phyloP scores from a whole-genome alignment of 2,113 vertebrate species.

The Spermophilus dauricus region DNA sequence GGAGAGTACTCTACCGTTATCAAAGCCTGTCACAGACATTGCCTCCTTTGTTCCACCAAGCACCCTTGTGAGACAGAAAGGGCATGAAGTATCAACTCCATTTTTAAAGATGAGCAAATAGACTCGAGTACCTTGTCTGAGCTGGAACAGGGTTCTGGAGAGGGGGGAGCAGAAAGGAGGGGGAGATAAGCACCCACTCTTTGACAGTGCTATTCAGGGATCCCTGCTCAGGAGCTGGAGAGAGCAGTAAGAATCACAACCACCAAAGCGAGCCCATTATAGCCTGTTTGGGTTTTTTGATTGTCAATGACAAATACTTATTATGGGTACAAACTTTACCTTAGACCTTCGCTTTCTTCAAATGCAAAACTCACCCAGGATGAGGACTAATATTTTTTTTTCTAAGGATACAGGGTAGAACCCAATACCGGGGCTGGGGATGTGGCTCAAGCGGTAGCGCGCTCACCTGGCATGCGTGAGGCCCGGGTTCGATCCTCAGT shows the following conservation, averaged over 20 bases:
- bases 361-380: not conserved
- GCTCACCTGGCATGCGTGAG: too few species aligned
- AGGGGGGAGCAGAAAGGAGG: not conserved
- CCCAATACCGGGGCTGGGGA: too few species aligned
- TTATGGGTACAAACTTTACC: not conserved
- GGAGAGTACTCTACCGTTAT: not conserved
- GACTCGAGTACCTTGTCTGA: not conserved
- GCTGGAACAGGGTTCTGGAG: conserved; percentile 25
- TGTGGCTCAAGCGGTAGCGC: too few species aligned
- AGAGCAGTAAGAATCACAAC: not conserved
- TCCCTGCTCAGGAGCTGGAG: not conserved
- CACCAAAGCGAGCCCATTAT: conserved; percentile 3
- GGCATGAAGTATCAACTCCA: conserved; percentile 21
- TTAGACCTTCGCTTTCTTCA: not conserved
- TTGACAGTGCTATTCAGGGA: not conserved
- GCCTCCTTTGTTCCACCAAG: conserved; percentile 65
- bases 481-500: too few species aligned
- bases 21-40: conserved; percentile 46
- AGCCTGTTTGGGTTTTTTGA: not conserved
- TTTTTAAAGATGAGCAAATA: conserved; percentile 68
- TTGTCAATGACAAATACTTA: not conserved
- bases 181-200: not conserved
- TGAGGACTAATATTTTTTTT: not conserved
- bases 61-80: conserved; percentile 64
- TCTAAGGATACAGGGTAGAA: not conserved